A percentile compares a stretch with the other conserved stretches of the same genome.
Conservation (phyloP, 2,113 vertebrate genomes). For the Corvus moneduloides region DNA sequence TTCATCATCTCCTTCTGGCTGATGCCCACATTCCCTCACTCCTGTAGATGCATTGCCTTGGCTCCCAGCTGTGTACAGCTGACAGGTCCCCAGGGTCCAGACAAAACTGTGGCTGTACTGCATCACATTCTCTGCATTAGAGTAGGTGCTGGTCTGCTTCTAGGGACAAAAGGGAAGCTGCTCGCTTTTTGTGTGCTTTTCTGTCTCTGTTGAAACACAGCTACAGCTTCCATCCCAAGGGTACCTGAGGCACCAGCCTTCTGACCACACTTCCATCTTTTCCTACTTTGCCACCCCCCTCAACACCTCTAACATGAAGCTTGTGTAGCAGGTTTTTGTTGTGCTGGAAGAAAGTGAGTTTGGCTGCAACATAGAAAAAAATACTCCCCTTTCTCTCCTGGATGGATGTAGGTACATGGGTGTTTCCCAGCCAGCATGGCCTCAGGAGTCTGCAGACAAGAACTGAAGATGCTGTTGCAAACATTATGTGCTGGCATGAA, state of each 20-base stretch:
- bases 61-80: neutral
- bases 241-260: neutral
- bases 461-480: neutral
- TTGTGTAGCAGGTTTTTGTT: neutral
- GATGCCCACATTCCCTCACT: neutral
- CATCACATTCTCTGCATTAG: neutral
- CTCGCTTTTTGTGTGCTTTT: neutral
- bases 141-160: neutral
- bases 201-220: neutral
- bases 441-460: neutral
- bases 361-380: neutral
- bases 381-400: neutral
- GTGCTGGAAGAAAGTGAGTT: neutral
- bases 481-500: neutral
- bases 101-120: neutral
- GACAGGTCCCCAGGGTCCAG: neutral
- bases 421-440: neutral
- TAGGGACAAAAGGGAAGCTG: neutral
- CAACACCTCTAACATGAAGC: neutral
- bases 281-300: neutral
- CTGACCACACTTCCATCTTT: neutral
- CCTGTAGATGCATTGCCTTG: neutral
- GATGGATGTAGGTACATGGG: neutral
- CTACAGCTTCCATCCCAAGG: neutral
- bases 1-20: neutral